Conservation (phyloP, 2,113 vertebrate species). For the Bettongia penicillata region DNA sequence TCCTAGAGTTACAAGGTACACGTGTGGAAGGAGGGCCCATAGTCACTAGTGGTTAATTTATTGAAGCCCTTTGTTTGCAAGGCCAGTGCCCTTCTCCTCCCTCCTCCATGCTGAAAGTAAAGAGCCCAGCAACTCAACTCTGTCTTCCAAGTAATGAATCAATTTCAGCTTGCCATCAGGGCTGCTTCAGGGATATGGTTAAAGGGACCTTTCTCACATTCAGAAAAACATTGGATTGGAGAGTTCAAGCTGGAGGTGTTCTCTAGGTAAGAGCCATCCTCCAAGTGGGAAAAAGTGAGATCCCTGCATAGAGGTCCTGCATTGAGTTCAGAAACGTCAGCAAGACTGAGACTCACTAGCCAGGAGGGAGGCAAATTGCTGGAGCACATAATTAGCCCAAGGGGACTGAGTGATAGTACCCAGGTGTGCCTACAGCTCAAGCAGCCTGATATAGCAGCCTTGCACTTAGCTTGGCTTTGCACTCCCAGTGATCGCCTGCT, state of each 20-base stretch:
- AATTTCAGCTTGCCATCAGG: not conserved
- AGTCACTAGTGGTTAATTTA: not conserved
- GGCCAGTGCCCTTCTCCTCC: not conserved
- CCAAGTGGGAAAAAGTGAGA: conserved; percentile 17
- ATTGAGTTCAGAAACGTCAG: conserved; percentile 47
- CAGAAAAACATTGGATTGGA: not conserved
- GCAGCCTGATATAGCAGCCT: not conserved
- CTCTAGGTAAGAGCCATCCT: conserved; percentile 9
- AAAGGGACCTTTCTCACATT: not conserved
- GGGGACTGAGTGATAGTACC: conserved; percentile 30
- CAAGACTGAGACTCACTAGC: conserved; percentile 4
- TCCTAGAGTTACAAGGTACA: not conserved
- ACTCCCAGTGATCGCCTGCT: conserved; percentile 31
- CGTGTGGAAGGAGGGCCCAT: not conserved
- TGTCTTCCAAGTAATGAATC: not conserved
- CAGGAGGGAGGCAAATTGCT: conserved; percentile 16
- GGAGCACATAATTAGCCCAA: conserved; percentile 53
- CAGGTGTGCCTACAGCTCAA: conserved; percentile 10
- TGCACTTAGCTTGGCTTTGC: conserved; percentile 55
- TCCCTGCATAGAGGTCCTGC: conserved; percentile 46
- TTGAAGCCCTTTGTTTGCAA: not conserved
- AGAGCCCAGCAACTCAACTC: not conserved
- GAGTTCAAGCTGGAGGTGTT: not conserved
- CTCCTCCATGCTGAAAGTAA: not conserved
- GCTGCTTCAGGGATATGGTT: not conserved